Conservation (phyloP, 1,140 invertebrate species). For the Brachystomella parvula region DNA sequence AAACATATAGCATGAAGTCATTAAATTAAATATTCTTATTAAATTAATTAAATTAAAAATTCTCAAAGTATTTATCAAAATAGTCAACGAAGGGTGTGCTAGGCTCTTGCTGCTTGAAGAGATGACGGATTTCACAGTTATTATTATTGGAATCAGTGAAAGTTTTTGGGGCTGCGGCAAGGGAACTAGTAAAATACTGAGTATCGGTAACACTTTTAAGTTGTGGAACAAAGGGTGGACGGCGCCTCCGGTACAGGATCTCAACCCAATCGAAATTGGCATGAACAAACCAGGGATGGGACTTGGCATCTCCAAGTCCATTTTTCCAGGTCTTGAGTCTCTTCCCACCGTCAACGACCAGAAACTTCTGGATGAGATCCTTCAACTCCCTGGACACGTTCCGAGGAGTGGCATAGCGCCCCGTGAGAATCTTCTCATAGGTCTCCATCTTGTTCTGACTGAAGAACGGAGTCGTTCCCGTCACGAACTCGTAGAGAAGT, state of each 20-base stretch:
- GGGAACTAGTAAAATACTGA: slow-evolving; percentile 68
- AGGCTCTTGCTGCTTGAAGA: background rate
- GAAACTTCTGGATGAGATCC: slow-evolving; percentile 61
- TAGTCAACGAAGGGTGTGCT: slow-evolving; percentile 47
- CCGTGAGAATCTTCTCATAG: slow-evolving; percentile 60
- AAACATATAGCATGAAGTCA: too few relatives aligned
- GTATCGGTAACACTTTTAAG: slow-evolving; percentile 60
- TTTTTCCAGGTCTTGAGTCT: slow-evolving; percentile 65
- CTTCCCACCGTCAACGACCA: slow-evolving; percentile 55
- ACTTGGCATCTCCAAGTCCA: slow-evolving; percentile 64
- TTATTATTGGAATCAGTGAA: slow-evolving; percentile 41
- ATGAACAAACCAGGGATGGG: slow-evolving; percentile 60
- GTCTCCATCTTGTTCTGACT: slow-evolving; percentile 58
- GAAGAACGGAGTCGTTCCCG: slow-evolving; percentile 49
- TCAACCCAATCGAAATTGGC: slow-evolving; percentile 71
- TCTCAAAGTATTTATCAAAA: slow-evolving; percentile 59
- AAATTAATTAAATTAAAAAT: too few relatives aligned
- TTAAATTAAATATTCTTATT: too few relatives aligned
- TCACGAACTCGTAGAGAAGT: slow-evolving; percentile 46
- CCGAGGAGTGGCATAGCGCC: slow-evolving; percentile 47
- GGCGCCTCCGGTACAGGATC: slow-evolving; percentile 71
- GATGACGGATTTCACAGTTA: background rate
- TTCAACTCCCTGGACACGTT: slow-evolving; percentile 66
- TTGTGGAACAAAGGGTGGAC: slow-evolving; percentile 67
- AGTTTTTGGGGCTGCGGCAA: slow-evolving; percentile 54